Evolutionary conservation across 2,888 invertebrate genomes (phyloP).

Genomic region (Achlya flavicornis): DNA sequence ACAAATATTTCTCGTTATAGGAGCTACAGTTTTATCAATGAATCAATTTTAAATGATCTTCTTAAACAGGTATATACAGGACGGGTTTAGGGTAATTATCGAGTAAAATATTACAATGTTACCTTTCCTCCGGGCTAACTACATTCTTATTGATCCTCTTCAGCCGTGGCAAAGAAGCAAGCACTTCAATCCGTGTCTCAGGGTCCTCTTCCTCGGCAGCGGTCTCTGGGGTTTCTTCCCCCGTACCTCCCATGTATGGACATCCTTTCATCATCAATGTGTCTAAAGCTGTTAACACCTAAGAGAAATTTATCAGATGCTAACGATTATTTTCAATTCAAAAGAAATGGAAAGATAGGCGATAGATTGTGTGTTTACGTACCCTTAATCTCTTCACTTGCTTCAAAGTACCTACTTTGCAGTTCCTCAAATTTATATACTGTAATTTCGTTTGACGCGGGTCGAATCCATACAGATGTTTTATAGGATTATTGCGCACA

Average conservation of each 20-base stretch:
- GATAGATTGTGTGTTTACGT: constrained; percentile 21
- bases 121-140: constrained; percentile 79
- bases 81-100: too few relatives aligned
- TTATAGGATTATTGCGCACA: constrained; percentile 87
- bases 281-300: constrained; percentile 75
- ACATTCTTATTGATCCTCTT: constrained; percentile 82
- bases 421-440: constrained; percentile 84
- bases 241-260: constrained; percentile 80
- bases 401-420: constrained; percentile 75
- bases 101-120: constrained; percentile 22
- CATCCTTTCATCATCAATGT: constrained; percentile 81
- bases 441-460: constrained; percentile 65
- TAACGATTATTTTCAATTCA: too few relatives aligned
- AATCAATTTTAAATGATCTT: too few relatives aligned
- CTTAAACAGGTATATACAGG: too few relatives aligned
- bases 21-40: too few relatives aligned
- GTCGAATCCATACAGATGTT: constrained; percentile 79
- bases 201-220: constrained; percentile 63
- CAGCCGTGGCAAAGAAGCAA: constrained; percentile 80
- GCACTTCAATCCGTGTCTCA: constrained; percentile 70
- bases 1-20: too few relatives aligned
- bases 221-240: constrained; percentile 58
- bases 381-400: constrained; percentile 83
- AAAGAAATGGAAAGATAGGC: neutral
- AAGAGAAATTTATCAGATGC: constrained; percentile 13